A percentile compares a stretch with the other conserved stretches of the same genome.
phyloP scores from a whole-genome alignment of 2,888 invertebrate species.

The Macrophya annulata region DNA sequence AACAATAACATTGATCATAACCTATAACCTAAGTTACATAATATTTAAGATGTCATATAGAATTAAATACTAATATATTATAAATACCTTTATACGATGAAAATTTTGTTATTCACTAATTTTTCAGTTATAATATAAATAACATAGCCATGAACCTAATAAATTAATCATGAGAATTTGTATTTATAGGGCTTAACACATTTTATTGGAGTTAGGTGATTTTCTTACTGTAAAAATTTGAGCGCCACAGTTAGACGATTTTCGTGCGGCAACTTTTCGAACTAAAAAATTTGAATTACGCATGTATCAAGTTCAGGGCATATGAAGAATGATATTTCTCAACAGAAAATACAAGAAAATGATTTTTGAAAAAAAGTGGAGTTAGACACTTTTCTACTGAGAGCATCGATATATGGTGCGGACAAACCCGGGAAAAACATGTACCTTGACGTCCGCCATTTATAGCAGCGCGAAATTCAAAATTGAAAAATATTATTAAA shows the following conservation, averaged over 20 bases:
- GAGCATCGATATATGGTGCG: no score
- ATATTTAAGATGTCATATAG: not conserved
- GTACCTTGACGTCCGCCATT: no score
- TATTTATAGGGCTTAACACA: not conserved
- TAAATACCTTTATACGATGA: fast-evolving
- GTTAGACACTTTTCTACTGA: no score
- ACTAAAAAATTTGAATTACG: conserved; percentile 20
- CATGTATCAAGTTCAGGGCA: conserved; percentile 19
- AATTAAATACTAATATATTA: not conserved
- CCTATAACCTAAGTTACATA: not conserved
- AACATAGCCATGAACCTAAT: not conserved
- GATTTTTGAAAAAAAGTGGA: no score
- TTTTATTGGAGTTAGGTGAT: conserved; percentile 5
- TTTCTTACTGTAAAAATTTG: not conserved
- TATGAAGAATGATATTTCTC: no score
- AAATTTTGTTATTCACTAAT: not conserved
- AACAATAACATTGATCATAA: not conserved
- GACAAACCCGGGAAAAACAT: no score
- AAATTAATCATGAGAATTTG: not conserved
- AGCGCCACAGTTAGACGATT: conserved; percentile 20
- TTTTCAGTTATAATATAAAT: not conserved
- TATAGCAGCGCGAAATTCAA: no score
- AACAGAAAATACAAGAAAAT: no score
- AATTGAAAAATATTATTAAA: no score
- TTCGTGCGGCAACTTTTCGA: conserved; percentile 32